A percentile compares a stretch with the other conserved stretches of the same genome.
Evolutionary conservation across 2,113 vertebrate species (phyloP).

Genomic region (Pachypanchax playfairii): DNA sequence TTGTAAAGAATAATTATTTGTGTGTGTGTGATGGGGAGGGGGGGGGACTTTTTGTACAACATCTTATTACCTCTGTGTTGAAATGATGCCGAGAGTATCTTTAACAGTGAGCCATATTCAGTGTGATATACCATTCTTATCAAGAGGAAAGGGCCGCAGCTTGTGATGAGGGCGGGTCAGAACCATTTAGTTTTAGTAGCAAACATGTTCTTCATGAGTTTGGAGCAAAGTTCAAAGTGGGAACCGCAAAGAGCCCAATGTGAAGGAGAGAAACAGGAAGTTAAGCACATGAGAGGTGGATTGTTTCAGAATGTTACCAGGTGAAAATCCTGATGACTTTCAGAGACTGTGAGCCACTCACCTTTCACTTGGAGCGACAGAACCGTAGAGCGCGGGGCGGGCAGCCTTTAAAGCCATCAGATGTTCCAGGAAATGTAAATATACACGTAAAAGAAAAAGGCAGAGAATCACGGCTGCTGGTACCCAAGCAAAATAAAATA

Average conservation of each 20-base stretch:
- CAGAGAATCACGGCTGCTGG: too few relatives aligned
- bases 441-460: background rate
- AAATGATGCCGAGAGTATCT: slow-evolving; percentile 40
- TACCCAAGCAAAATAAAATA: background rate
- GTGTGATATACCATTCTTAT: slow-evolving; percentile 54
- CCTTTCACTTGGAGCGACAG: background rate
- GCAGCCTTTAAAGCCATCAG: too few relatives aligned
- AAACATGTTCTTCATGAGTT: slow-evolving; percentile 49
- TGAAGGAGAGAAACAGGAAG: background rate
- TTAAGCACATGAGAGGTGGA: background rate
- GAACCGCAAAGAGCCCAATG: background rate
- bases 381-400: background rate
- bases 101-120: slow-evolving; percentile 67
- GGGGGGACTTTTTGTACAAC: slow-evolving; percentile 54
- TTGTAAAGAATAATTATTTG: slow-evolving; percentile 41
- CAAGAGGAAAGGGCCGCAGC: slow-evolving; percentile 57
- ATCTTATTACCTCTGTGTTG: slow-evolving; percentile 71
- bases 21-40: slow-evolving; percentile 9
- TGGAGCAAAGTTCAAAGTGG: slow-evolving; percentile 10
- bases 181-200: slow-evolving; percentile 61
- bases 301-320: slow-evolving; percentile 2
- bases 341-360: background rate
- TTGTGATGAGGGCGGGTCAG: slow-evolving; percentile 36
- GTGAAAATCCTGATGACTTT: background rate
- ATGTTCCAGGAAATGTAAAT: slow-evolving; percentile 1